These are phyloP conservation scores for Nannoperca obscura DNA, from an alignment of 2,797 vertebrate genomes.

Conservation along the genomic window DNA sequence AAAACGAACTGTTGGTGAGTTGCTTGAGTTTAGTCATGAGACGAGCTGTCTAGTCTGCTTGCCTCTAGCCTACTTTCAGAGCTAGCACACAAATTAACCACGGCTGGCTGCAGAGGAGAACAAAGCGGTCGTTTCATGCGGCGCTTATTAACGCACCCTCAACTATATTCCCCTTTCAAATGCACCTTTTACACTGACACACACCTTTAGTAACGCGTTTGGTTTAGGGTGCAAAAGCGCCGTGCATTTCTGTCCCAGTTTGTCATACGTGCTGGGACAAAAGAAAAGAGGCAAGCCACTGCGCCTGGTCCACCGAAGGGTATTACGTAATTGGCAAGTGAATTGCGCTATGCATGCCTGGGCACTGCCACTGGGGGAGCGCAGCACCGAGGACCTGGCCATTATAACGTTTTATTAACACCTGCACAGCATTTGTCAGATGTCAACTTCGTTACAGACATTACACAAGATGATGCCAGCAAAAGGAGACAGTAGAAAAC, in stretches of 20 bases:
- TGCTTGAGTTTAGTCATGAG: conserved; percentile 67
- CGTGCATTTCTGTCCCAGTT: conserved; percentile 36
- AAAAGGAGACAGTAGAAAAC: neutral
- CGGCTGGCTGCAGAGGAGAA: conserved; percentile 82
- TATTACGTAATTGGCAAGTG: conserved; percentile 86
- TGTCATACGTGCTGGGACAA: conserved; percentile 71
- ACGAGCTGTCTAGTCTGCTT: conserved; percentile 64
- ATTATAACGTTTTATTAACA: conserved; percentile 51
- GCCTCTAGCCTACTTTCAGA: conserved; percentile 75
- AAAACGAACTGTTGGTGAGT: conserved; percentile 36
- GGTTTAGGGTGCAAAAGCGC: neutral
- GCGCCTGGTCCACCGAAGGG: conserved; percentile 76
- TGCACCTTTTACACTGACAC: neutral
- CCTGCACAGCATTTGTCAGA: conserved; percentile 44
- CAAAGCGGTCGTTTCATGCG: conserved; percentile 84
- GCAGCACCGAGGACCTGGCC: conserved; percentile 52
- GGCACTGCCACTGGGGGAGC: conserved; percentile 78
- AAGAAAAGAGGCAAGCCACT: conserved; percentile 75
- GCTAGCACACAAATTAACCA: conserved; percentile 74
- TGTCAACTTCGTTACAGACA: conserved; percentile 27
- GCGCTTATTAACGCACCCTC: conserved; percentile 71
- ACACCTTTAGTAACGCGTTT: neutral
- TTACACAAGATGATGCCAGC: neutral
- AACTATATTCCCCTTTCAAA: conserved; percentile 12
- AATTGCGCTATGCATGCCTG: conserved; percentile 83